Percentiles rank a stretch among this genome's conserved stretches.
Conservation (phyloP, 1,140 invertebrate genomes). For the Drusus annulatus region DNA sequence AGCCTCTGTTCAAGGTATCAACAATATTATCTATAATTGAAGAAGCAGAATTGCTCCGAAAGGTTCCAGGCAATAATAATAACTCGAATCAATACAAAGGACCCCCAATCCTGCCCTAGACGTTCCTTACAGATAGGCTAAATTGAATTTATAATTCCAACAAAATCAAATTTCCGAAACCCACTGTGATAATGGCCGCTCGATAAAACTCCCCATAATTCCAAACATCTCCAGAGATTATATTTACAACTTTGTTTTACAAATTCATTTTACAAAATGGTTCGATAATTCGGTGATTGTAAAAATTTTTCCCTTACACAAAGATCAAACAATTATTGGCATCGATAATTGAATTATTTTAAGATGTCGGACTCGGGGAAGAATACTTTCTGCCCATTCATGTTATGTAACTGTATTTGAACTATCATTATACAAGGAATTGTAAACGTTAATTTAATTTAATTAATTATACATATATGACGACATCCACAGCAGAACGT, state of each 20-base stretch:
- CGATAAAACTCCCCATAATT: slow-evolving; percentile 5
- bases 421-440: no score
- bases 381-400: no score
- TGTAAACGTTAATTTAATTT: no score
- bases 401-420: no score
- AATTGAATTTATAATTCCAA: slow-evolving; percentile 40
- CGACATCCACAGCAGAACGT: no score
- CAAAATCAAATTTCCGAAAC: slow-evolving; percentile 36
- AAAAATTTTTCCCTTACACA: no score
- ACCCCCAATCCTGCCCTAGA: slow-evolving; percentile 25
- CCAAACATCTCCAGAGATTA: slow-evolving; percentile 1
- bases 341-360: no score
- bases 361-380: no score
- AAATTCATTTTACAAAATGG: not conserved
- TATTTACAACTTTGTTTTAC: not conserved
- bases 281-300: no score
- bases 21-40: slow-evolving; percentile 51
- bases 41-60: slow-evolving; percentile 37
- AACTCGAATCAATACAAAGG: slow-evolving; percentile 45
- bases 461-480: no score
- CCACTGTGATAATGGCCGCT: slow-evolving; percentile 9
- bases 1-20: slow-evolving; percentile 13
- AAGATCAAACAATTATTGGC: no score
- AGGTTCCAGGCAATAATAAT: slow-evolving; percentile 46
- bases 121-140: slow-evolving; percentile 46